Percentiles rank a stretch among this genome's conserved stretches.
phyloP scores from a whole-genome alignment of 2,797 vertebrate species.

The Luscinia megarhynchos region DNA sequence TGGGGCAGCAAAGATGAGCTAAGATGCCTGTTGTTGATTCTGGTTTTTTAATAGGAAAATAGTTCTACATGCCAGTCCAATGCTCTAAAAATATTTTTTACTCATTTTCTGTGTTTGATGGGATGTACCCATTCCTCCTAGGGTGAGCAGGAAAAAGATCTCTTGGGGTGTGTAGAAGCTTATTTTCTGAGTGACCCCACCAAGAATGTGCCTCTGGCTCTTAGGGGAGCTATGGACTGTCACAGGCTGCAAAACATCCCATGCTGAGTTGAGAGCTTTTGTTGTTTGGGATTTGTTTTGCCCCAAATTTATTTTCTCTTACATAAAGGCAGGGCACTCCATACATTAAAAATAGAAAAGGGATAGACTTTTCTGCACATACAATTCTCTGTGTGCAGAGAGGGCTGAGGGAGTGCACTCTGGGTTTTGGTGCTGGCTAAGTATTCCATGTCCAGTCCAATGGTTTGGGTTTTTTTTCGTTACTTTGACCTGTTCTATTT shows the following conservation, averaged over 20 bases:
- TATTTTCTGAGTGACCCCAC: neutral
- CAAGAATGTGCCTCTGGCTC: neutral
- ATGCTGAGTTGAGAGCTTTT: neutral
- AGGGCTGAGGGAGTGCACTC: neutral
- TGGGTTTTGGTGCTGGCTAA: slow-evolving; percentile 14
- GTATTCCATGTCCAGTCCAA: neutral
- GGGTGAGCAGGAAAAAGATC: neutral
- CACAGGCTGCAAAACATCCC: neutral
- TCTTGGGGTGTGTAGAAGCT: neutral
- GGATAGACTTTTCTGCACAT: neutral
- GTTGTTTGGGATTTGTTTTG: neutral
- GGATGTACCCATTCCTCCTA: neutral
- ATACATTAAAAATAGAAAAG: neutral
- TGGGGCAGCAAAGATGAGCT: neutral
- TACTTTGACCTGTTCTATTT: neutral
- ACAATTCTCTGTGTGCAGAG: neutral
- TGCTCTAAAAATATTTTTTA: neutral
- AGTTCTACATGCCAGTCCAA: neutral
- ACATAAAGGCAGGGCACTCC: neutral
- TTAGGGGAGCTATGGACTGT: neutral
- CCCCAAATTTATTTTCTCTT: neutral
- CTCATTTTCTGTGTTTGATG: neutral
- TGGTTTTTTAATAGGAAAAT: neutral
- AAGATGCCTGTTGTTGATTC: neutral
- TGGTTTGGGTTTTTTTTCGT: neutral